Base-by-base conservation (phyloP, 2,113 vertebrate genomes). In the Rhea pennata region DNA sequence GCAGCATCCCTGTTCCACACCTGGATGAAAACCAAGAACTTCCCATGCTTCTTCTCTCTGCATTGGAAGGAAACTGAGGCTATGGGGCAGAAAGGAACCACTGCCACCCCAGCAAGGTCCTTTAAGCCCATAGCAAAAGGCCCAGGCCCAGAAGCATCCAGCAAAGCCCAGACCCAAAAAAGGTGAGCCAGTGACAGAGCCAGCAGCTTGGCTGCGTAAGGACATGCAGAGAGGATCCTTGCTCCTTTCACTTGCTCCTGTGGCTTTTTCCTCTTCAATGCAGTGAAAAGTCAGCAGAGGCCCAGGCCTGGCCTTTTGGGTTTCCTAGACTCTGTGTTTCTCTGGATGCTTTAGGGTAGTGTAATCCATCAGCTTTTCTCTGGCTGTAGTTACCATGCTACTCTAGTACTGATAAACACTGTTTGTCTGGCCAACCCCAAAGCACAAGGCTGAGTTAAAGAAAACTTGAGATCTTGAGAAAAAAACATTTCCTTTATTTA, bases 401-500 rank as follows among this genome's bases (percentile, higher is more conserved):
- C 39, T 17, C 58, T 27, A 42, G 54, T 61, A 4, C 70, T 29
- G 31, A 22, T 2, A 40, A 76, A 56, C 16, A 1, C 3, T 7
- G 39, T 6, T 62, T 48, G 26, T 4, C 66, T 0, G 11, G 74
- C 71, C 12, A 6, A 4, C 21, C 53, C n/a, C 3, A 2, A 44
- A 66, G 72, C 53, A 65, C 5, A 9, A 16, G 22, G 11, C 20
- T 2, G 19, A 17, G 8, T 26, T 84, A 22, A 84, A 56, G 17
- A 84, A 86, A 88, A 69, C 19, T 15, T 23, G 21, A 31, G 12
- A 5, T 36, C 14, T 65, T 15, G 36, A 65, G 56, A 15, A 65
- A 26, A 65, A 62, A 8, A 17, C 2, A 5, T 66, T 93, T 88
- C 81, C 61, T 95, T 77, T 87, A 75, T 94, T 96, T 96, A 89